Evolutionary conservation across 2,113 vertebrate genomes (phyloP), one percentile per base, ranked within the genome.

Genomic region (Setophaga kirtlandii): DNA sequence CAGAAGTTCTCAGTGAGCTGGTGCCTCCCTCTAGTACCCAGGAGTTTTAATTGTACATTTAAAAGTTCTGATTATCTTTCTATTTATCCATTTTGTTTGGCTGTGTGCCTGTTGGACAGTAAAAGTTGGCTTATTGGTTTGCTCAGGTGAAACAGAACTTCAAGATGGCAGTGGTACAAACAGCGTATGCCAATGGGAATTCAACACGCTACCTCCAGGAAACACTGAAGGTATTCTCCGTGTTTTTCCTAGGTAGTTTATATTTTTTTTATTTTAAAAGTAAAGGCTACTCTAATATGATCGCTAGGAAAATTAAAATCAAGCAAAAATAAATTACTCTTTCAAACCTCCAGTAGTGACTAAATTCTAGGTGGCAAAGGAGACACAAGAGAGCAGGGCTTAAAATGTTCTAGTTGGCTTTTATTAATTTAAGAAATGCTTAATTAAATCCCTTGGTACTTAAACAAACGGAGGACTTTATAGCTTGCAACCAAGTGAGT

Each of bases 111-210:
- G 0, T 11, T 0, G 11, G 44, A 7, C 71, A 87, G 39, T 92
- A 78, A 95, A 83, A 18, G 28, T 47, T 68, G 65, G 9, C 8
- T 95, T 86, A 93, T 83, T 94, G 78, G 24, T 94, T 93, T 79
- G 50, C 87, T 60, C 89, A 99, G 99, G 98, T 98, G 83, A 98
- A 98, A 64, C 96, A 99, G 78, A 89, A 97, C 52, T 90, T 99
- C 65, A 96, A 97, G 91, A 97, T 99, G 56, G 99, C 98, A 23
- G 99, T 99, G 87, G 97, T 99, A 52, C 99, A 99, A 96, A 99
- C 99, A 10, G 99, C 99, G 0, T 99, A 99, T 47, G 99, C 99
- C 89, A 99, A 99, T 28, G 99, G 99, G 13, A 99, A 98, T 89
- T 99, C 99, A 4, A 99, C 99, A 24, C 94, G 83, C 37, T 99